A percentile compares a stretch with the other conserved stretches of the same genome.
These are phyloP conservation scores for Perca schrenkii DNA, from an alignment of 2,113 vertebrate species.

Conservation along the genomic window DNA sequence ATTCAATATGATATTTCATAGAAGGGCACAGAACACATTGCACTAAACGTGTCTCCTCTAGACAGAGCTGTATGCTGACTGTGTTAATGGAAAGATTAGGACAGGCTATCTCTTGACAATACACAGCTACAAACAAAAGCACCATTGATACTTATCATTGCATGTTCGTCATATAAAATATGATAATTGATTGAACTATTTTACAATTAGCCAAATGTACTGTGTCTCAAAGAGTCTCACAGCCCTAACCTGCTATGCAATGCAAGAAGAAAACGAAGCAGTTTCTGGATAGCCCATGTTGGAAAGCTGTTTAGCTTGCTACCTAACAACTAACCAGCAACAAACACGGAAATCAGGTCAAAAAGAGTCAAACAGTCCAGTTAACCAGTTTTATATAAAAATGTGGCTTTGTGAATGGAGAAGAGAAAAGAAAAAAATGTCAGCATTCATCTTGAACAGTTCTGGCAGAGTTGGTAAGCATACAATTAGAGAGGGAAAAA, in stretches of 20 bases:
- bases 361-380: neutral
- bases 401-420: constrained; percentile 11
- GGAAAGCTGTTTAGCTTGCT: too few relatives aligned
- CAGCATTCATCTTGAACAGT: constrained; percentile 24
- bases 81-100: neutral
- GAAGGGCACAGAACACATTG: neutral
- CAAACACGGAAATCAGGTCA: neutral
- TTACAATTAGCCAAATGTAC: neutral
- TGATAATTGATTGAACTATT: neutral
- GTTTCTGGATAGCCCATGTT: too few relatives aligned
- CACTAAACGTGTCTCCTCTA: neutral
- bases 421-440: neutral
- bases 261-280: neutral
- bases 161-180: neutral
- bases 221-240: neutral
- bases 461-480: constrained; percentile 51
- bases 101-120: neutral
- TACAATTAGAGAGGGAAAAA: constrained; percentile 61
- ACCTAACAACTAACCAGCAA: neutral
- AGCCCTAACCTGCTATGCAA: neutral
- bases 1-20: neutral
- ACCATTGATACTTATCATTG: neutral
- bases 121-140: constrained; percentile 3
- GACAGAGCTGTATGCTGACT: too few relatives aligned
- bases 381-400: neutral